Base-by-base conservation (phyloP, 2,888 invertebrate species). In the Cheilosia grossa region DNA sequence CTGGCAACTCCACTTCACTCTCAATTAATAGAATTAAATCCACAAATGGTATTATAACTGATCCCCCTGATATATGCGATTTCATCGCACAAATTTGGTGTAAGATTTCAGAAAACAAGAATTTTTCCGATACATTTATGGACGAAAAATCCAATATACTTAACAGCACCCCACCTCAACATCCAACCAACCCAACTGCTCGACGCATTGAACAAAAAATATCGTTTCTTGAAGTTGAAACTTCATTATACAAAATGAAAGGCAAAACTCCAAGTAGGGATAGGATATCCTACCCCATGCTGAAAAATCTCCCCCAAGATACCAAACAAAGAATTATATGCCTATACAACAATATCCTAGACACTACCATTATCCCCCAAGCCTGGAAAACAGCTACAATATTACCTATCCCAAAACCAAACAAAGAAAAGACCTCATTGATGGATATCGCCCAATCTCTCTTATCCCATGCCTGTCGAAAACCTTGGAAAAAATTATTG, bases 311-410 rank as follows among this genome's bases (percentile, higher is more conserved):
- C 4, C 6, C 40, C 33, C 30, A 7, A 30, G 30, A 30, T 0
- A 30, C 30, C 0, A 56, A 33, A 3, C 17, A 33, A 30, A 2
- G 58, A 21, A 37, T 40, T 10, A 58, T 58, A 0, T 0, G 4
- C 40, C 10, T 21, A 2, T 21, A 64, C 24, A 64, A 64, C n/a
- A 51, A 49, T 24, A 49, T 51, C 0, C 17, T 49, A 21, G 33
- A 17, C 13, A 10, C 13, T 4, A n/a, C 49, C 1, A 33, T 33
- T 15, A 49, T 51, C 5, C 64, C 51, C 1, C 64, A 64, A 33
- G 37, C n/a, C 21, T 49, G 33, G 51, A 64, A 49, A 64, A 33
- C 30, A 7, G 64, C 67, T 13, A 21, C 21, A 51, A 33, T 64
- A 51, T 2, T 64, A 0, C 51, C 51, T 15, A 64, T 64, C 6